These are phyloP conservation scores for Pocillopora damicornis DNA, from an alignment of 64 coral and sea anemone species.

Conservation along the genomic window DNA sequence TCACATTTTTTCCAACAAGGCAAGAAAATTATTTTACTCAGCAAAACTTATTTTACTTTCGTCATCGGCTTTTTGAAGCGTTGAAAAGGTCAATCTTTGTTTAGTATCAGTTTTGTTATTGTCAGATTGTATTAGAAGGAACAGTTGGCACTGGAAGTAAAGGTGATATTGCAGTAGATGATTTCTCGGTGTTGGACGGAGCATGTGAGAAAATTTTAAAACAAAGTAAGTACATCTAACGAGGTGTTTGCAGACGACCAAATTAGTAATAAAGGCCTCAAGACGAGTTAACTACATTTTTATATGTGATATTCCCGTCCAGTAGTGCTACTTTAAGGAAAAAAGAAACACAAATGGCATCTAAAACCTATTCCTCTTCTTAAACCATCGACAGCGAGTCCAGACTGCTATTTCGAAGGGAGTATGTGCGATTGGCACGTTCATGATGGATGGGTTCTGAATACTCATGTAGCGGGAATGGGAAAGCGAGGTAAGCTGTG, in stretches of 20 bases:
- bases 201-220: slow-evolving; percentile 1
- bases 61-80: too few species aligned
- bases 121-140: slow-evolving; percentile 19
- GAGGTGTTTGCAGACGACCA: neutral
- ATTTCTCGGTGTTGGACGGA: slow-evolving; percentile 20
- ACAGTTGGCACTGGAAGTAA: slow-evolving; percentile 8
- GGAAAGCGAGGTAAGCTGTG: neutral
- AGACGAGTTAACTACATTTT: too few species aligned
- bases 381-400: neutral
- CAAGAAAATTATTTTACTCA: too few species aligned
- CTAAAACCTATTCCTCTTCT: neutral
- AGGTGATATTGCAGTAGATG: slow-evolving; percentile 32
- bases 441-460: neutral
- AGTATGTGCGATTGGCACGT: neutral
- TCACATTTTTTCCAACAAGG: too few species aligned
- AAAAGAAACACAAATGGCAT: neutral
- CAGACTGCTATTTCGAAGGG: slow-evolving; percentile 11
- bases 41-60: too few species aligned
- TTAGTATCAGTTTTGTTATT: neutral
- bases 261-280: neutral
- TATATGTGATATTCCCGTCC: too few species aligned
- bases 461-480: neutral
- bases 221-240: slow-evolving; percentile 19
- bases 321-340: neutral
- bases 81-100: too few species aligned